These are phyloP conservation scores for Seriola dumerili DNA, from an alignment of 2,113 vertebrate species.

Conservation along the genomic window DNA sequence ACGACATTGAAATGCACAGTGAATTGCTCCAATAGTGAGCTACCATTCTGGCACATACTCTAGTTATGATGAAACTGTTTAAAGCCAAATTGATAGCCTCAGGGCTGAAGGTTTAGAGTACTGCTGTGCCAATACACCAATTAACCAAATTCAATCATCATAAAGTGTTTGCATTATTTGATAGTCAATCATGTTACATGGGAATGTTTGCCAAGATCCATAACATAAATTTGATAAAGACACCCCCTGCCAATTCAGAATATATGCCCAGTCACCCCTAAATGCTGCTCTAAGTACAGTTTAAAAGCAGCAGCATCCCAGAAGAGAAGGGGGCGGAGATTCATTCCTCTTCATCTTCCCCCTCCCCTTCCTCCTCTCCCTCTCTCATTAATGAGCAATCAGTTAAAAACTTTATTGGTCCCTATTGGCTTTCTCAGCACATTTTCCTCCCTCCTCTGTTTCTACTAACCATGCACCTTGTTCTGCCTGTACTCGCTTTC, in stretches of 20 bases:
- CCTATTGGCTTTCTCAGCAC: constrained; percentile 68
- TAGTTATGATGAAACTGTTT: constrained; percentile 17
- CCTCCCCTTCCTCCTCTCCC: constrained; percentile 9
- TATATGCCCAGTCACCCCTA: constrained; percentile 62
- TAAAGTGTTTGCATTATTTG: constrained; percentile 60
- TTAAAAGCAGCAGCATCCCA: constrained; percentile 43
- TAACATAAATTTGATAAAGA: constrained; percentile 34
- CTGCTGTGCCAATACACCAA: constrained; percentile 58
- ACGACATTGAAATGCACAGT: constrained; percentile 22
- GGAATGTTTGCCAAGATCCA: constrained; percentile 39
- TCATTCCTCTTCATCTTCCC: neutral
- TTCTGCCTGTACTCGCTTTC: constrained; percentile 13
- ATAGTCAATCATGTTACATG: constrained; percentile 45
- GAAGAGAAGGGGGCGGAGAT: neutral
- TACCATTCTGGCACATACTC: neutral
- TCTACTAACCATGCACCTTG: constrained; percentile 33
- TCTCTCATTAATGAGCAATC: constrained; percentile 77
- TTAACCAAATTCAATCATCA: constrained; percentile 61
- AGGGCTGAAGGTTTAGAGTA: neutral
- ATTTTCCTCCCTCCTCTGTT: constrained; percentile 40
- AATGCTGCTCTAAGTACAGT: constrained; percentile 55
- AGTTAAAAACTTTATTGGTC: constrained; percentile 74
- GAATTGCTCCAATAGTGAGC: constrained; percentile 7
- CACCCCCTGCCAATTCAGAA: constrained; percentile 36
- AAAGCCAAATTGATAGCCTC: constrained; percentile 33